These are phyloP conservation scores for Aegotheles bennettii DNA, from an alignment of 2,113 vertebrate genomes.

Conservation along the genomic window DNA sequence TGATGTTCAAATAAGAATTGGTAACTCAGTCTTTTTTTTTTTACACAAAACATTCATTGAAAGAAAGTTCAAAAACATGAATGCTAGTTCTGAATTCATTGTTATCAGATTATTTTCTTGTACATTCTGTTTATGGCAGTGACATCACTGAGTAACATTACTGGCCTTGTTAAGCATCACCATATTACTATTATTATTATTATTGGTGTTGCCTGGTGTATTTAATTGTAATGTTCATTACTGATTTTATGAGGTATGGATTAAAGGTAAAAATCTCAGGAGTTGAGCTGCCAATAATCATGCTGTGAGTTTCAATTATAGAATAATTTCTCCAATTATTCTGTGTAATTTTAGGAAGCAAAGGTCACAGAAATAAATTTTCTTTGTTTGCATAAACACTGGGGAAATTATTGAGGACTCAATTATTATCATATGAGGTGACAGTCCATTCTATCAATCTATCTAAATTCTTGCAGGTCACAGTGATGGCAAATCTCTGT, in stretches of 20 bases:
- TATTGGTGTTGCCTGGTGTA: slow-evolving; percentile 24
- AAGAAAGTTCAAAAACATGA: slow-evolving; percentile 3
- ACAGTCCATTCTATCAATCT: background rate
- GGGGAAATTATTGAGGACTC: slow-evolving; percentile 9
- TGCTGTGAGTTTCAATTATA: slow-evolving; percentile 53
- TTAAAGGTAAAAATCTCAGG: slow-evolving; percentile 59
- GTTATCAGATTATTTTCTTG: slow-evolving; percentile 33
- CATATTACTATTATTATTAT: background rate
- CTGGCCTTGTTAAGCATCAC: background rate
- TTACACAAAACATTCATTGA: background rate
- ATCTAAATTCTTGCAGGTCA: background rate
- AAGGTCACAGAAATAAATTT: slow-evolving; percentile 43
- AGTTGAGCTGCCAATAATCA: slow-evolving; percentile 34
- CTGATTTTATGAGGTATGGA: slow-evolving; percentile 45
- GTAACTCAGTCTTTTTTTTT: background rate
- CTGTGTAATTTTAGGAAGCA: slow-evolving; percentile 56
- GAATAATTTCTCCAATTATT: slow-evolving; percentile 52
- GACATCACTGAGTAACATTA: background rate
- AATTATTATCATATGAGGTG: background rate
- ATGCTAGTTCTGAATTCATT: slow-evolving; percentile 12
- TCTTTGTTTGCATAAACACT: slow-evolving; percentile 30
- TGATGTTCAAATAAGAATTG: slow-evolving; percentile 23
- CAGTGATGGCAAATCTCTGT: background rate
- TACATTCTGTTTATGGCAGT: slow-evolving; percentile 25
- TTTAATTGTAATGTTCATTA: slow-evolving; percentile 53